Conservation (phyloP, 2,888 invertebrate genomes). For the Drosophila kambysellisi region DNA sequence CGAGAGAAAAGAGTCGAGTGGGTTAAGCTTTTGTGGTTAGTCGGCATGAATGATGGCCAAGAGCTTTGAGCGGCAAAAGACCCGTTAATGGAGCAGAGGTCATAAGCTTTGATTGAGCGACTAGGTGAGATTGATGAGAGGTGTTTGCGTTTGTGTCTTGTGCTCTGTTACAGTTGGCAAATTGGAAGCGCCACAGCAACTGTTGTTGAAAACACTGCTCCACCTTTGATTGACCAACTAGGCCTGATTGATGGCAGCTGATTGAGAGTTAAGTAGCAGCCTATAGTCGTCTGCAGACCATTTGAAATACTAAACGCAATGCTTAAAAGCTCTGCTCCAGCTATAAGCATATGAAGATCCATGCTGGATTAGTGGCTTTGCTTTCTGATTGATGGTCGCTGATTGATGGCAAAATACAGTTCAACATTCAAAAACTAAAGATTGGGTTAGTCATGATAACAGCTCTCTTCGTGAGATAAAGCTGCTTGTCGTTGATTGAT, state of each 20-base stretch:
- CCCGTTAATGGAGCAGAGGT: conserved; percentile 38
- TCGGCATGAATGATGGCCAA: conserved; percentile 35
- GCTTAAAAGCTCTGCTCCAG: neutral
- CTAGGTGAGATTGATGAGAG: conserved; percentile 41
- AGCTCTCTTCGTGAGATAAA: neutral
- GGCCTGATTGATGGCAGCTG: conserved; percentile 18
- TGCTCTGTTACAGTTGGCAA: neutral
- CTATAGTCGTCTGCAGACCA: neutral
- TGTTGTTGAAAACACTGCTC: neutral
- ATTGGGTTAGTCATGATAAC: neutral
- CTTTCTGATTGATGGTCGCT: neutral
- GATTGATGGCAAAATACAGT: neutral
- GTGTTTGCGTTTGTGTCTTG: neutral
- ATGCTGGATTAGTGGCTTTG: neutral
- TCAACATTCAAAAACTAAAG: neutral
- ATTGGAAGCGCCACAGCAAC: neutral
- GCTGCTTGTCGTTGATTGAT: neutral
- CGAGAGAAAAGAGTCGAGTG: conserved; percentile 3
- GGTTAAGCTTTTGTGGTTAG: conserved; percentile 58
- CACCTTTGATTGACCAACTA: conserved; percentile 14
- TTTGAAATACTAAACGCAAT: neutral
- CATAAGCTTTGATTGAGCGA: conserved; percentile 46
- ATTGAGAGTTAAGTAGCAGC: neutral
- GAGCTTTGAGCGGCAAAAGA: conserved; percentile 48
- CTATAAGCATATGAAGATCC: neutral